Conservation (phyloP, 2,113 vertebrate genomes). For the Fukomys damarensis region DNA sequence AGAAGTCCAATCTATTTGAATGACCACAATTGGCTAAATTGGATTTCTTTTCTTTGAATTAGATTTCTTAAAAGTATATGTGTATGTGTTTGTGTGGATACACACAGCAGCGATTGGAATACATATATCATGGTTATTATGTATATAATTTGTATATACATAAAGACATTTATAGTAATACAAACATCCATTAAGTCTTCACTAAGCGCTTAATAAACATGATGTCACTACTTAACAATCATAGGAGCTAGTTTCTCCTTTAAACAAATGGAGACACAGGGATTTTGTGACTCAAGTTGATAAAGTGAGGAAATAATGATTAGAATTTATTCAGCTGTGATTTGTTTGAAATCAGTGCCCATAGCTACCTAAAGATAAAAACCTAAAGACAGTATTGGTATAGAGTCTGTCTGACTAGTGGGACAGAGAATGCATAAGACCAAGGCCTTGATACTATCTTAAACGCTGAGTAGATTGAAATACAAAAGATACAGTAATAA, state of each 20-base stretch:
- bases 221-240: not conserved
- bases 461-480: not conserved
- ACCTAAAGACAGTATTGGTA: not conserved
- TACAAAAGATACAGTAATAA: not conserved
- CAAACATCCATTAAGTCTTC: not conserved
- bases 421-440: not conserved
- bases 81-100: not conserved
- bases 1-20: not conserved
- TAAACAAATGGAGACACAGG: not conserved
- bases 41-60: too few relatives aligned
- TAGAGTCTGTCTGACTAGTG: not conserved
- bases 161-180: not conserved
- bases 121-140: not conserved
- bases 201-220: not conserved
- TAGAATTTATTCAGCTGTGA: not conserved
- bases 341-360: not conserved
- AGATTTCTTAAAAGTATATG: too few relatives aligned
- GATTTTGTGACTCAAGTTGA: not conserved
- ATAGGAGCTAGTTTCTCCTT: not conserved
- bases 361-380: not conserved
- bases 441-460: not conserved
- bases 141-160: not conserved
- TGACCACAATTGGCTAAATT: not conserved
- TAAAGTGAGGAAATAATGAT: not conserved
- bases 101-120: not conserved